These are phyloP conservation scores for Enteromius afrohamiltoni DNA, from an alignment of 2,797 vertebrate genomes.

Conservation along the genomic window DNA sequence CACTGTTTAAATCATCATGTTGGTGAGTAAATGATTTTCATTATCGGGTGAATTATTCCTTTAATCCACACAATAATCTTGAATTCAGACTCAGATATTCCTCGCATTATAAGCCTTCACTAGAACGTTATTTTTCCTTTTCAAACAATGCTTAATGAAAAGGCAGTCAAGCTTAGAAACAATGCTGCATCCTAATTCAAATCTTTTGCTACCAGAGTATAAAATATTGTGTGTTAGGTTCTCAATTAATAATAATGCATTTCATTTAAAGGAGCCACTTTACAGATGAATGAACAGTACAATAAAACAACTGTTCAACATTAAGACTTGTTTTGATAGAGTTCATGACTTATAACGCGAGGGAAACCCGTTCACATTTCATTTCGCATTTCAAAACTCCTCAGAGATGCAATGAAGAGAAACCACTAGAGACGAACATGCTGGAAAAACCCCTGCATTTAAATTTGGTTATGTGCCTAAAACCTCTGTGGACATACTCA, in stretches of 20 bases:
- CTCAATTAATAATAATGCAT: background rate
- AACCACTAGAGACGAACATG: background rate
- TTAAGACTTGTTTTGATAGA: background rate
- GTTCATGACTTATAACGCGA: background rate
- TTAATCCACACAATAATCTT: background rate
- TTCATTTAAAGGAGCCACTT: background rate
- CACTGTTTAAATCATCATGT: background rate
- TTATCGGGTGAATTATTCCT: background rate
- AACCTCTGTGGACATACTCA: conserved; percentile 12
- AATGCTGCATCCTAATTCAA: background rate
- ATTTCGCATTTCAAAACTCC: background rate
- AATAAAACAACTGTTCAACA: background rate
- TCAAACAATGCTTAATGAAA: background rate
- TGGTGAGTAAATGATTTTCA: background rate
- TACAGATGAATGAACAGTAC: background rate
- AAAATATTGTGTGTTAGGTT: background rate
- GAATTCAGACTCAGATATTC: background rate
- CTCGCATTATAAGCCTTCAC: conserved; percentile 12
- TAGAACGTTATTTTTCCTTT: background rate
- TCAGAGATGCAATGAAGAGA: background rate
- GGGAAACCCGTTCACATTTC: background rate
- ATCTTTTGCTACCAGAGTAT: background rate
- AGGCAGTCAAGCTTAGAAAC: background rate
- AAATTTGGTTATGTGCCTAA: conserved; percentile 30
- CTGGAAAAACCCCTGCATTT: conserved; percentile 23